Percentiles rank a stretch among this genome's conserved stretches.
These are phyloP conservation scores for Athalia cordata DNA, from an alignment of 2,888 invertebrate species.

Conservation along the genomic window DNA sequence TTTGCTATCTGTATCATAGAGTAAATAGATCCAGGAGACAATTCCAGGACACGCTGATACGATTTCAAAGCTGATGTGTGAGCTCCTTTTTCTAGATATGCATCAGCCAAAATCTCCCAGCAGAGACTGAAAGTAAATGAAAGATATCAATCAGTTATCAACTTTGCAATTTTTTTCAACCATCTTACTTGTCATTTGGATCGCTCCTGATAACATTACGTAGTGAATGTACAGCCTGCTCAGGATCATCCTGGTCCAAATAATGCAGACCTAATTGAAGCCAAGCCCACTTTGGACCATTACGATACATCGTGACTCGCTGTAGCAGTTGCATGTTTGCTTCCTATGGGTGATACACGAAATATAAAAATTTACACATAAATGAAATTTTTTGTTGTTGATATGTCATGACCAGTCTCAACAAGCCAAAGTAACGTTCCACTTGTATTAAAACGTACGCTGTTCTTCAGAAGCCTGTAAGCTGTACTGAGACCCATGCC, in stretches of 20 bases:
- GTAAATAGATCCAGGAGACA: constrained; percentile 81
- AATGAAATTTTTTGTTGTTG: background rate
- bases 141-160: background rate
- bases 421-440: background rate
- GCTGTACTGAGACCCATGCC: constrained; percentile 85
- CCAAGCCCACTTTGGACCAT: constrained; percentile 84
- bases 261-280: constrained; percentile 89
- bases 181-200: constrained; percentile 79
- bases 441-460: constrained; percentile 70
- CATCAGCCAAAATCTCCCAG: constrained; percentile 94
- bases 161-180: constrained; percentile 10
- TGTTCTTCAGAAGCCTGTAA: constrained; percentile 81
- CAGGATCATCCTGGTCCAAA: constrained; percentile 82
- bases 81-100: constrained; percentile 92
- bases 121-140: constrained; percentile 74
- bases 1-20: constrained; percentile 85
- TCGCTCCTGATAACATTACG: constrained; percentile 83
- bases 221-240: constrained; percentile 85
- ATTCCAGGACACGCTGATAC: constrained; percentile 84
- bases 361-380: constrained; percentile 37
- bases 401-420: background rate
- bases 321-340: constrained; percentile 79
- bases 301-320: constrained; percentile 74
- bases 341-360: constrained; percentile 71
- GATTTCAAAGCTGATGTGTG: constrained; percentile 91